These are phyloP conservation scores for Ursus arctos DNA, from an alignment of 2,113 vertebrate genomes.

Conservation along the genomic window DNA sequence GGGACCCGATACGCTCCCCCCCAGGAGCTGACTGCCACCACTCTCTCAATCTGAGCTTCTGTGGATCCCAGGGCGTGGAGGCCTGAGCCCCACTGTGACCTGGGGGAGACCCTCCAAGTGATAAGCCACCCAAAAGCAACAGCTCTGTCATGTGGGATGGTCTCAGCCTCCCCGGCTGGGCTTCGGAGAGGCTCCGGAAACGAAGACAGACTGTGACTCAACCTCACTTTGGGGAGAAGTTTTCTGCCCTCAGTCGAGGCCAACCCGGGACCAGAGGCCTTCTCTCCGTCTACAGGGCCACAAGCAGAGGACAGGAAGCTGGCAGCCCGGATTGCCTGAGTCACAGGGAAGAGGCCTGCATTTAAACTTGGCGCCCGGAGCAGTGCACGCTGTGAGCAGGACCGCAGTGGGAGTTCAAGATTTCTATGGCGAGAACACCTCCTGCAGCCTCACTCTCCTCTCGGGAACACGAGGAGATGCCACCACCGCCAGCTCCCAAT, in stretches of 20 bases:
- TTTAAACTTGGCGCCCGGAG: neutral
- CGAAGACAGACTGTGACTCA: constrained; percentile 45
- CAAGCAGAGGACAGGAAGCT: neutral
- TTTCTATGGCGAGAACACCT: neutral
- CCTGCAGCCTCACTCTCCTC: neutral
- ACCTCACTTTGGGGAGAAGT: neutral
- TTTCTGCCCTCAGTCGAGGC: neutral
- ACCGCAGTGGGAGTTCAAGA: neutral
- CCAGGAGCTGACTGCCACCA: neutral
- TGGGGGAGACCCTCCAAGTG: neutral
- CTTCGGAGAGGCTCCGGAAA: neutral
- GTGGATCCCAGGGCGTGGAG: neutral
- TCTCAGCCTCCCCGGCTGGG: neutral
- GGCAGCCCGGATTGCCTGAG: neutral
- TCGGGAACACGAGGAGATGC: neutral
- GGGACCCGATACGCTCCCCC: neutral
- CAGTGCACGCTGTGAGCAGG: neutral
- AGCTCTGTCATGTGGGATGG: neutral
- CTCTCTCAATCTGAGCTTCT: neutral
- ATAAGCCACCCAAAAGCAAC: neutral
- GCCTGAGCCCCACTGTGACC: neutral
- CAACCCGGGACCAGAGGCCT: neutral
- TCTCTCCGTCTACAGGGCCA: neutral
- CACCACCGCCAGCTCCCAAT: neutral
- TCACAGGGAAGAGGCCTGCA: neutral